Evolutionary conservation across 92 coral and sea anemone genomes (phyloP).

Genomic region (Hydrozoanthus gracilis): DNA sequence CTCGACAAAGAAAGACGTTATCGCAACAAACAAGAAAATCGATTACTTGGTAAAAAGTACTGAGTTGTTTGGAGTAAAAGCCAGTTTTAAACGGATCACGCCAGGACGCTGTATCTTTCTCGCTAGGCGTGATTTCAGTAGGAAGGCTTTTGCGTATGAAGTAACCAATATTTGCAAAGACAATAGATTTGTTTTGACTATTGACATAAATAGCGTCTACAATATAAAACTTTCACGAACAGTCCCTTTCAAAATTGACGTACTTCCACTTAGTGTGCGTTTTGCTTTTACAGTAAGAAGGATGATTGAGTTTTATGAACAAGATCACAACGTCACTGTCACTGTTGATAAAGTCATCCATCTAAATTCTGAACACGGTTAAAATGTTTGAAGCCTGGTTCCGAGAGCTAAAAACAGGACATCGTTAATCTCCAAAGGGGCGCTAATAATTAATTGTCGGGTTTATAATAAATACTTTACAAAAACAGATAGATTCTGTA

Average conservation of each 20-base stretch:
- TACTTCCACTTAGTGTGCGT: constrained; percentile 16
- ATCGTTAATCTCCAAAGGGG: too few relatives aligned
- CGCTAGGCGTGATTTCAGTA: neutral
- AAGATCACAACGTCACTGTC: constrained; percentile 12
- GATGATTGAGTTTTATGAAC: neutral
- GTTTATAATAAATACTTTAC: too few relatives aligned
- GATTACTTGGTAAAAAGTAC: neutral
- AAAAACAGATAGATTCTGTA: too few relatives aligned
- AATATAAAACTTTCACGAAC: neutral
- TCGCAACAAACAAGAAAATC: neutral
- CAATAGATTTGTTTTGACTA: neutral
- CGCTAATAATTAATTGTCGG: too few relatives aligned
- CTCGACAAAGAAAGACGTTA: neutral
- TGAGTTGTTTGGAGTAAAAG: neutral
- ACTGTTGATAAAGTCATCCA: neutral
- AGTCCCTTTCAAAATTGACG: constrained; percentile 24
- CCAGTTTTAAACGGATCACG: neutral
- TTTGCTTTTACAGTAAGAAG: constrained; percentile 14
- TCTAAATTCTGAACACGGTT: neutral
- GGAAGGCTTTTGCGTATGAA: constrained; percentile 5
- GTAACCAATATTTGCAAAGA: constrained; percentile 2
- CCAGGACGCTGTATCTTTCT: neutral
- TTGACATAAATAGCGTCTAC: neutral
- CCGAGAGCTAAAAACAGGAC: too few relatives aligned
- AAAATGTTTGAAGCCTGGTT: too few relatives aligned